Conservation (phyloP, 2,113 vertebrate species). For the Opisthocomus hoazin region DNA sequence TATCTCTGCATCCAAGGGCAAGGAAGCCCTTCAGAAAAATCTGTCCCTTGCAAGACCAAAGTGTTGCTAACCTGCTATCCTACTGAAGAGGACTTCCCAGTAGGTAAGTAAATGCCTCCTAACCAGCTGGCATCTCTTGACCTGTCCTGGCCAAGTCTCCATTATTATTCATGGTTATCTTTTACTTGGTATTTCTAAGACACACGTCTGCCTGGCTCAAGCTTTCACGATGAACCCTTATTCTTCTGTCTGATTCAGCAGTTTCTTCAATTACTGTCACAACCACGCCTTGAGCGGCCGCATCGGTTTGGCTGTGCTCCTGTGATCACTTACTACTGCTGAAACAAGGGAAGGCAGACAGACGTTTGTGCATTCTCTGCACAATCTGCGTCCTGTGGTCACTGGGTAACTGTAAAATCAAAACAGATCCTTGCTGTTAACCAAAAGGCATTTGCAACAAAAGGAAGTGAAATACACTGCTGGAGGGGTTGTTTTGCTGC, state of each 20-base stretch:
- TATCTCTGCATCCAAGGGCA: not conserved
- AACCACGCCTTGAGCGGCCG: not conserved
- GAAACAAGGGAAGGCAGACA: not conserved
- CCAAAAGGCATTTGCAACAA: constrained; percentile 18
- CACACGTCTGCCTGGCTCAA: not conserved
- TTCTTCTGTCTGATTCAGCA: constrained; percentile 5
- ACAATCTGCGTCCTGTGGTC: constrained; percentile 30
- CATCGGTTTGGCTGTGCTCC: not conserved
- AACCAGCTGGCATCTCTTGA: not conserved
- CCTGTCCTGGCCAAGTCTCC: not conserved
- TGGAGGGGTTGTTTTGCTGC: not conserved
- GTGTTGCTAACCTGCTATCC: not conserved
- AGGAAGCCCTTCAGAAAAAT: not conserved
- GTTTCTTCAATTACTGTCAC: not conserved
- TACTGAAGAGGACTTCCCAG: not conserved
- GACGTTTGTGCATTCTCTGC: constrained; percentile 1
- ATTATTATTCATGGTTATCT: not conserved
- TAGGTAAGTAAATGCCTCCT: not conserved
- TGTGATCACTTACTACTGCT: not conserved
- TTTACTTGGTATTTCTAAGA: not conserved
- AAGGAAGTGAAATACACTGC: not conserved
- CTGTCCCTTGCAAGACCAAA: not conserved
- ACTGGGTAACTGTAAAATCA: constrained; percentile 16
- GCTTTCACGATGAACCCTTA: not conserved
- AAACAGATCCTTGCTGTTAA: constrained; percentile 43